phyloP scores from a whole-genome alignment of 2,113 vertebrate genomes.

The Porphyrio hochstetteri region DNA sequence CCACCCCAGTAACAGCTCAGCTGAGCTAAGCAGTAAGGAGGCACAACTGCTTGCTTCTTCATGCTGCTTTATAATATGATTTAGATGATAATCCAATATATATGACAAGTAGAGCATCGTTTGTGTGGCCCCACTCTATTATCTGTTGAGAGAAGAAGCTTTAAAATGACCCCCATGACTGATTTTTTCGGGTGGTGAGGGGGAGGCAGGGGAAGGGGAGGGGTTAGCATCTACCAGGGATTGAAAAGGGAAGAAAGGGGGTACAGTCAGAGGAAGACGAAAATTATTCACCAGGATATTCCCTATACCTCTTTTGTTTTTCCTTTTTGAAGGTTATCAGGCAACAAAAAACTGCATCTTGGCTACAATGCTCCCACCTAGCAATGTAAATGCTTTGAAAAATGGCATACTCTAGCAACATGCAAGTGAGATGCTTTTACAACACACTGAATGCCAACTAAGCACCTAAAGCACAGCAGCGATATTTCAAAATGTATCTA shows the following conservation, averaged over 20 bases:
- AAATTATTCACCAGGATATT: constrained; percentile 13
- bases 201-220: not conserved
- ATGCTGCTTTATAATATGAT: constrained; percentile 15
- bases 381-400: not conserved
- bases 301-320: not conserved
- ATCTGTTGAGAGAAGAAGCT: not conserved
- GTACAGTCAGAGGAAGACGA: not conserved
- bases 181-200: not conserved
- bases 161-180: not conserved
- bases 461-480: not conserved
- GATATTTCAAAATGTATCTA: not conserved
- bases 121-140: not conserved
- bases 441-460: not conserved
- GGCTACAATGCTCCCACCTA: not conserved
- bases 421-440: not conserved
- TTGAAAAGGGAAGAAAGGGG: not conserved
- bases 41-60: not conserved
- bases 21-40: not conserved
- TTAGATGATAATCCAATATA: constrained; percentile 28
- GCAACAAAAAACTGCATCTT: not conserved
- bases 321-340: not conserved
- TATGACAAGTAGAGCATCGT: not conserved
- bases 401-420: not conserved
- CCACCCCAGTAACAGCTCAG: not conserved
- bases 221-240: not conserved